Conservation (phyloP, 2,113 vertebrate genomes). For the Nibea coibor region DNA sequence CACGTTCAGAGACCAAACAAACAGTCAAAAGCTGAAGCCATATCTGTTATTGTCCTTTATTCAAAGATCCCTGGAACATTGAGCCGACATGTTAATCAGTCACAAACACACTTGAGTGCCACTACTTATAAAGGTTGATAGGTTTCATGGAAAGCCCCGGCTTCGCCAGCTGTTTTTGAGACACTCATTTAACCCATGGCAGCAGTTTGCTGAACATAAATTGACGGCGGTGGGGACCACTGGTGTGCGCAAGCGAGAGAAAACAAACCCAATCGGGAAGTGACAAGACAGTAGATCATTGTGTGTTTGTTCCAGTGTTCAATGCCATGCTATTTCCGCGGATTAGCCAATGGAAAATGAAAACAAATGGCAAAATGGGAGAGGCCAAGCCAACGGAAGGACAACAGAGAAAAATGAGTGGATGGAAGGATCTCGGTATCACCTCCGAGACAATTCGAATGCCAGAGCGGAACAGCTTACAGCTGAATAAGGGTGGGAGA, state of each 20-base stretch:
- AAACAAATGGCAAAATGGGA: conserved; percentile 24
- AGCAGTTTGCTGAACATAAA: conserved; percentile 4
- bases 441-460: conserved; percentile 29
- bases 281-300: conserved; percentile 20
- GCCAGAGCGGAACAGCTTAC: conserved; percentile 2
- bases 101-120: conserved; percentile 4
- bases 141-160: conserved; percentile 38
- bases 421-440: not conserved
- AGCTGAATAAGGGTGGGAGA: not conserved
- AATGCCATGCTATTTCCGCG: conserved; percentile 15
- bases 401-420: conserved; percentile 23
- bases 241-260: not conserved
- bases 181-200: conserved; percentile 20
- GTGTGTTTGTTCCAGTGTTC: conserved; percentile 17
- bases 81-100: not conserved
- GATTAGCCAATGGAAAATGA: conserved; percentile 19
- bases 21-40: not conserved
- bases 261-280: conserved; percentile 28
- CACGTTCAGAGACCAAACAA: not conserved
- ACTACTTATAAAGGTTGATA: not conserved
- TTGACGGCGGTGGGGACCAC: not conserved
- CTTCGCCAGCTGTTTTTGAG: conserved; percentile 19
- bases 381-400: not conserved
- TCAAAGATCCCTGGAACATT: not conserved
- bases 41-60: conserved; percentile 2